Conservation (phyloP, 2,797 vertebrate genomes). For the Discoglossus pictus region DNA sequence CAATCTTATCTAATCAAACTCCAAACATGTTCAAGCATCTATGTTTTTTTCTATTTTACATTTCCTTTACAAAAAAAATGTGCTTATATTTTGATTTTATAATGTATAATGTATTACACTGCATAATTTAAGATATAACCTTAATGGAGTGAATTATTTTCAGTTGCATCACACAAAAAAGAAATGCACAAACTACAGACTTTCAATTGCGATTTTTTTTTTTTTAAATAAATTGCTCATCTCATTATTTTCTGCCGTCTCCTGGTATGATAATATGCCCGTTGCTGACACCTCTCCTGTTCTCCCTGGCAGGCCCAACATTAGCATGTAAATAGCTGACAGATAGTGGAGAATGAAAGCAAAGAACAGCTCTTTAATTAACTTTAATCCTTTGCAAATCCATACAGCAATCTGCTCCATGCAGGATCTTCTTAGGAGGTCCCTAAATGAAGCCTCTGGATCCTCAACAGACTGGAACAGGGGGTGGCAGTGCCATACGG, state of each 20-base stretch:
- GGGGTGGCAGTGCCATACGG: conserved; percentile 30
- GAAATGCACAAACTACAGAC: conserved; percentile 55
- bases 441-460: conserved; percentile 50
- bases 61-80: conserved; percentile 51
- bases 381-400: conserved; percentile 77
- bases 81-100: conserved; percentile 57
- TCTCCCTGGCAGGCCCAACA: conserved; percentile 63
- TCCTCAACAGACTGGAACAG: conserved; percentile 48
- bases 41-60: neutral
- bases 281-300: conserved; percentile 60
- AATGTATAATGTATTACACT: conserved; percentile 61
- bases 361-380: conserved; percentile 78
- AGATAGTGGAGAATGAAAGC: conserved; percentile 69
- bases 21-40: too few species aligned
- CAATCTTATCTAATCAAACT: too few species aligned
- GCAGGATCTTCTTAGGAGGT: conserved; percentile 63
- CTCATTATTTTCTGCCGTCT: conserved; percentile 61
- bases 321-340: conserved; percentile 80
- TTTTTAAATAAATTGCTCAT: conserved; percentile 47
- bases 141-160: conserved; percentile 61
- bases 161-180: conserved; percentile 57
- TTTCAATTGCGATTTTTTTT: conserved; percentile 46
- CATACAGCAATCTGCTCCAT: conserved; percentile 65
- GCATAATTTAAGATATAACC: conserved; percentile 56
- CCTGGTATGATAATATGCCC: conserved; percentile 58